Evolutionary conservation across 2,113 vertebrate species (phyloP), one percentile per base, ranked within the genome.

Genomic region (Glareola pratincola): DNA sequence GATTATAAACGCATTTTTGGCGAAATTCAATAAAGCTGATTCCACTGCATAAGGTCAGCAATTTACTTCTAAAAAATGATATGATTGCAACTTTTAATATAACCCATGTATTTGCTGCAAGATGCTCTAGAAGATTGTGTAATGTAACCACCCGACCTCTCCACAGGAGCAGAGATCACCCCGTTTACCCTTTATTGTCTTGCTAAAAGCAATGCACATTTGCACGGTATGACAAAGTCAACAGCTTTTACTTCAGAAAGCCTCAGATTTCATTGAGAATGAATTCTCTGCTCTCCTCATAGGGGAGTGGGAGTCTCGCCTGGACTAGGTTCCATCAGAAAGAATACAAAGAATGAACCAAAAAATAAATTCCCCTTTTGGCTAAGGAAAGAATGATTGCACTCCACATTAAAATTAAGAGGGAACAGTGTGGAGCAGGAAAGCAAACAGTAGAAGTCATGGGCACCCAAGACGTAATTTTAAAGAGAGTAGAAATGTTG

Each of bases 21-120:
- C 64, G 97, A 98, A 98, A 99, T 98, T 99, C 98, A 99, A 98
- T 99, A 98, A 99, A 98, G 98, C 98, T 98, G 98, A 98, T 98
- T 98, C 98, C 95, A 97, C 98, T 98, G 98, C 98, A 98, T 98
- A 98, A 98, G 98, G 98, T 99, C 98, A 99, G 98, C 98, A 98
- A 98, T 98, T 98, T 98, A 97, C 97, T 98, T 97, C 94, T 97
- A 97, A 98, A 98, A 98, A 98, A 98, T 98, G 98, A 98, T 98
- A 98, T 98, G 98, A 98, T 97, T 98, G 98, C 98, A 98, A 98
- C 97, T 98, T 98, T 98, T 98, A 98, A 98, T 98, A 98, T 98
- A 98, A 98, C 97, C 98, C 97, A 98, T 98, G 98, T 98, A 98
- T 98, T 98, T 98, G 98, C 98, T 96, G 96, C 97, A 98, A 98